Percentiles rank a stretch among this genome's conserved stretches.
These are phyloP conservation scores for Nesogale talazaci DNA, from an alignment of 2,113 vertebrate genomes.

Conservation along the genomic window DNA sequence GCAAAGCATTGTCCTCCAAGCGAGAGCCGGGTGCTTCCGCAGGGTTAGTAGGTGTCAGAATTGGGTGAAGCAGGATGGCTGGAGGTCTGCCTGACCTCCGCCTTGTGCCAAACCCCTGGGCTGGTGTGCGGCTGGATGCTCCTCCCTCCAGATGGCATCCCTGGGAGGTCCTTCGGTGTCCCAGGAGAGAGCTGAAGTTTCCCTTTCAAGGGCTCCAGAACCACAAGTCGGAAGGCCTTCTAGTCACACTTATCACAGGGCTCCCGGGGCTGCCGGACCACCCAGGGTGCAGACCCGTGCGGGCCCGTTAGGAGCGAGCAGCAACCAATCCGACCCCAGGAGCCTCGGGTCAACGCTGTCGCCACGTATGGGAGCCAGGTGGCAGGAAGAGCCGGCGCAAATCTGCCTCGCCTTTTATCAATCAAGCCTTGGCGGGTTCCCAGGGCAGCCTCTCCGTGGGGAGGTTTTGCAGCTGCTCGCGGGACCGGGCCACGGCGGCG, in stretches of 20 bases:
- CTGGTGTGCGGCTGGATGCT: too few species aligned
- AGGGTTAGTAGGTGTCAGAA: too few species aligned
- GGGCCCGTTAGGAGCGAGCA: not conserved
- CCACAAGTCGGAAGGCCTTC: not conserved
- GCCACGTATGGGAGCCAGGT: not conserved
- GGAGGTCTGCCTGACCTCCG: too few species aligned
- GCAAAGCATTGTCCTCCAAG: too few species aligned
- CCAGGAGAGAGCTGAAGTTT: not conserved
- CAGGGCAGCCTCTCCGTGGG: not conserved
- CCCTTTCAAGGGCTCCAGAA: not conserved
- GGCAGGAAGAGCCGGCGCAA: not conserved
- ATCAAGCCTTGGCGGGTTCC: not conserved
- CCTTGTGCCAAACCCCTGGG: too few species aligned
- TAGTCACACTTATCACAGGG: not conserved
- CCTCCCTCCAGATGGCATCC: too few species aligned
- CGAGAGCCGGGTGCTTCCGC: too few species aligned
- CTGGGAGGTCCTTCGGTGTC: too few species aligned
- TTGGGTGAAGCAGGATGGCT: too few species aligned
- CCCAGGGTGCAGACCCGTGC: not conserved
- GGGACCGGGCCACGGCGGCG: not conserved
- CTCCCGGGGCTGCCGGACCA: not conserved
- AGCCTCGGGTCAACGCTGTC: not conserved
- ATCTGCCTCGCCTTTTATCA: conserved; percentile 19
- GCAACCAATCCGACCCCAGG: not conserved
- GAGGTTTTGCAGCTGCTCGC: not conserved